Percentiles rank a stretch among this genome's conserved stretches.
phyloP scores from a whole-genome alignment of 2,113 vertebrate species.

The Anser brachyrhynchus region DNA sequence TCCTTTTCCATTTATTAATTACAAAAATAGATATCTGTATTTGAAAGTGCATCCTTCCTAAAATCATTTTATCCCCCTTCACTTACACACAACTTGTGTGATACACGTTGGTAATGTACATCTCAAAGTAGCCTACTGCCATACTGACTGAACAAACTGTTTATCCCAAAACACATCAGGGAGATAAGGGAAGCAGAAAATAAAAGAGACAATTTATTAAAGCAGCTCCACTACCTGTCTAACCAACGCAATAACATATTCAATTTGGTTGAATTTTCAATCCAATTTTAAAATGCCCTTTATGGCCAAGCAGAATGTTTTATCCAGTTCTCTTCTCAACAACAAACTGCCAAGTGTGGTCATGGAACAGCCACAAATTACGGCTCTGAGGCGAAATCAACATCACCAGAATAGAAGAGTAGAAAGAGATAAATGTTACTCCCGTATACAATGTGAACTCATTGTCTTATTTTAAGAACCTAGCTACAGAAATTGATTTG shows the following conservation, averaged over 20 bases:
- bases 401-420: background rate
- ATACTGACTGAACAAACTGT: background rate
- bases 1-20: background rate
- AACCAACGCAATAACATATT: background rate
- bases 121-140: background rate
- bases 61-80: background rate
- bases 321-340: background rate
- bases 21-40: background rate
- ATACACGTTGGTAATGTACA: background rate
- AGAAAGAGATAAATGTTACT: background rate
- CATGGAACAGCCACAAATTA: background rate
- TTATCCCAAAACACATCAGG: background rate
- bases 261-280: background rate
- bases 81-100: background rate
- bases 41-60: background rate
- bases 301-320: background rate
- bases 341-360: background rate
- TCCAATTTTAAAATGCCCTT: background rate
- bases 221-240: background rate
- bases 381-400: background rate
- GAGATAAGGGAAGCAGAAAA: accelerated
- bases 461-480: conserved; percentile 7
- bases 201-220: background rate
- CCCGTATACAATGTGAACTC: background rate
- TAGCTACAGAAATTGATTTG: background rate